Percentiles rank a stretch among this genome's conserved stretches.
phyloP scores from a whole-genome alignment of 2,888 invertebrate species.

The Eutolmus rufibarbis region DNA sequence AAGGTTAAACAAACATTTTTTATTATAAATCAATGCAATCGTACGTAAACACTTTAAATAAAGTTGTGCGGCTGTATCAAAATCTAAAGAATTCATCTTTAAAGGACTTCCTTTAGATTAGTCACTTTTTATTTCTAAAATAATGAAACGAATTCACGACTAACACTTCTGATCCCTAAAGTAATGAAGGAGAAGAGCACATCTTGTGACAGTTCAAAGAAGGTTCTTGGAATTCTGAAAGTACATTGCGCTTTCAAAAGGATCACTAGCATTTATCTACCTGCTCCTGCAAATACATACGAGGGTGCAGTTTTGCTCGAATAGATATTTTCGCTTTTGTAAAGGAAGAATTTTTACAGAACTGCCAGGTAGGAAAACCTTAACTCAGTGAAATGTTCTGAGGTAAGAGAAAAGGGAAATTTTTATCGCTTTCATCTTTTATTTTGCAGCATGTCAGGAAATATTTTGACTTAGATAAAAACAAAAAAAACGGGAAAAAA shows the following conservation, averaged over 20 bases:
- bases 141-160: not conserved
- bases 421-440: not conserved
- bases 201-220: not conserved
- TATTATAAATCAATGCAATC: not conserved
- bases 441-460: not conserved
- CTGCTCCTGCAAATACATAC: not conserved
- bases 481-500: too few relatives aligned
- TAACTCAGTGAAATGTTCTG: not conserved
- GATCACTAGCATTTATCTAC: not conserved
- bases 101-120: not conserved
- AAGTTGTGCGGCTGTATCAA: slow-evolving; percentile 58
- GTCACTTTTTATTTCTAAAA: not conserved
- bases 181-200: not conserved
- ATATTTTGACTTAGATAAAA: too few relatives aligned
- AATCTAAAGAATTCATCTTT: slow-evolving; percentile 52
- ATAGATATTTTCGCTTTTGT: not conserved
- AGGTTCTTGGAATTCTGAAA: not conserved
- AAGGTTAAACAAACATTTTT: not conserved
- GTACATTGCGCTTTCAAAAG: not conserved
- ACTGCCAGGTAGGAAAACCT: not conserved
- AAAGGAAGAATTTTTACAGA: not conserved
- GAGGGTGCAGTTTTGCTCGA: not conserved
- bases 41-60: slow-evolving; percentile 62
- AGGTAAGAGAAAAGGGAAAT: not conserved
- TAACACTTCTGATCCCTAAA: not conserved